Percentiles rank a stretch among this genome's conserved stretches.
Conservation (phyloP, 2,888 invertebrate species). For the Caenorhabditis sp. region DNA sequence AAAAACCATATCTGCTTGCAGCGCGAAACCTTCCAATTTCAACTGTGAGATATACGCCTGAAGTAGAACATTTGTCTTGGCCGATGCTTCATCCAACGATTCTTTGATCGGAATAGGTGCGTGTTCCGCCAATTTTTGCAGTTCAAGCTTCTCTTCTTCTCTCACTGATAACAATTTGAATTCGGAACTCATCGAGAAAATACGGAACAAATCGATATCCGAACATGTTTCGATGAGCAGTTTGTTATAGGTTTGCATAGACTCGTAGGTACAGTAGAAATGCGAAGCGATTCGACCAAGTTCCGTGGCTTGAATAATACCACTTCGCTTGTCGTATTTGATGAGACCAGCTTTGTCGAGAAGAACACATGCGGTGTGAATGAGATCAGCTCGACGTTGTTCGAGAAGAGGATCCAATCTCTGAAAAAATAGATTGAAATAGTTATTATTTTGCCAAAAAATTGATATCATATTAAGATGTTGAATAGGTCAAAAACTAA, state of each 20-base stretch:
- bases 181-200: conserved; percentile 97
- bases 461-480: too few relatives aligned
- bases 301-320: conserved; percentile 87
- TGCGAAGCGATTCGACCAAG: conserved; percentile 96
- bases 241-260: conserved; percentile 95
- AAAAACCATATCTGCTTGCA: conserved; percentile 99
- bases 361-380: conserved; percentile 90
- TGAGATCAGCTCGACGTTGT: conserved; percentile 87
- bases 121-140: conserved; percentile 91
- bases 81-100: conserved; percentile 94
- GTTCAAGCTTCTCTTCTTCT: conserved; percentile 90
- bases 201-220: conserved; percentile 93
- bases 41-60: conserved; percentile 94
- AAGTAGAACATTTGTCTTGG: conserved; percentile 78
- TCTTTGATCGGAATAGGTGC: conserved; percentile 99
- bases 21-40: conserved; percentile 95
- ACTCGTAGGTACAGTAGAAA: conserved; percentile 96
- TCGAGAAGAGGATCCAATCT: conserved; percentile 87
- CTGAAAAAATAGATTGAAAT: conserved; percentile 47
- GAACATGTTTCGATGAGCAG: conserved; percentile 92
- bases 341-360: conserved; percentile 92
- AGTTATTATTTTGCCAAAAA: too few relatives aligned
- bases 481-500: too few relatives aligned
- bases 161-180: conserved; percentile 78
- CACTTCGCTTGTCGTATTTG: conserved; percentile 93